Percentiles rank a stretch among this genome's conserved stretches.
Evolutionary conservation across 2,888 invertebrate species (phyloP).

Genomic region (Diogma glabrata): DNA sequence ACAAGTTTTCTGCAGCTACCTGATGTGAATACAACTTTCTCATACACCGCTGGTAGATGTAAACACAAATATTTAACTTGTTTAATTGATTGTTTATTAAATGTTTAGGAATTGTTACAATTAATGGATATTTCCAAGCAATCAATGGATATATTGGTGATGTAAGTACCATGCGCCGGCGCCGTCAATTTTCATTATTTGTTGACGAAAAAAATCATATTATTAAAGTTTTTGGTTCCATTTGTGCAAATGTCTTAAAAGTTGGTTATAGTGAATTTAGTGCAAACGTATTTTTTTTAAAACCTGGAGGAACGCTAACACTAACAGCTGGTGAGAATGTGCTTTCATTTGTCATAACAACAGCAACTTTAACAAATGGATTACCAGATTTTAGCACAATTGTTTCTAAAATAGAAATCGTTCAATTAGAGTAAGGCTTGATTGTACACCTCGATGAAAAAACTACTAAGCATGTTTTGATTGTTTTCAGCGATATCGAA

Average conservation of each 20-base stretch:
- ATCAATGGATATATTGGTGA: neutral
- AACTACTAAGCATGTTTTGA: neutral
- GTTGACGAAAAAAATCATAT: neutral
- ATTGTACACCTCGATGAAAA: no score
- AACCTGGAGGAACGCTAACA: neutral
- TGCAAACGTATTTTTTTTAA: neutral
- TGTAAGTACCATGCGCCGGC: neutral
- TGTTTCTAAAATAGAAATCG: neutral
- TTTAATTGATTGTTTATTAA: no score
- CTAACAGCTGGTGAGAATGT: neutral
- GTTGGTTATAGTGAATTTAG: neutral
- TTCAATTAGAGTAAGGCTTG: neutral
- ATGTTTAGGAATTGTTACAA: no score
- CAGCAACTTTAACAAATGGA: neutral
- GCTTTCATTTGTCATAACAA: neutral
- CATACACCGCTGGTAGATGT: neutral
- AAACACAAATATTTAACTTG: no score
- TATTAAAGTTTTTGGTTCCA: neutral
- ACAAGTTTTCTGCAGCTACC: conserved; percentile 6
- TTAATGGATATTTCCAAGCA: neutral
- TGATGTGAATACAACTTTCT: neutral
- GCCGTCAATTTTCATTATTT: neutral
- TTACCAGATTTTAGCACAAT: neutral
- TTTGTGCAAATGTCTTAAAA: neutral
- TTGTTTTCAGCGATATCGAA: neutral